A percentile compares a stretch with the other conserved stretches of the same genome.
These are phyloP conservation scores for Siphamia tubifer DNA, from an alignment of 2,113 vertebrate species.

Conservation along the genomic window DNA sequence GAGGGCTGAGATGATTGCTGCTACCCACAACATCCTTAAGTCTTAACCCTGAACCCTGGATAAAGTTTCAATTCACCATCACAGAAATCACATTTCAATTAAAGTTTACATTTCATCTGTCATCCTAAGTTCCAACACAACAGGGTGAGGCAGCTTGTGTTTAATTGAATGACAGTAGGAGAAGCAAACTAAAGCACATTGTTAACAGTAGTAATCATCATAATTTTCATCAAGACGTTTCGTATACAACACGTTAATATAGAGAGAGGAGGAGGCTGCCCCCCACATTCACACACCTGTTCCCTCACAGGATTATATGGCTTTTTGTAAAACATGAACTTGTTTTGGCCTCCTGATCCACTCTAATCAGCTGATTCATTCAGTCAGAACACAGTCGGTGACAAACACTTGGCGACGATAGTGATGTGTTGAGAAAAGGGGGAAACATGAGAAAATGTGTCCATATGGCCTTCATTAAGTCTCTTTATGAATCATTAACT, in stretches of 20 bases:
- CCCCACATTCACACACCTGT: slow-evolving; percentile 17
- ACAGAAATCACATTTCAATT: neutral
- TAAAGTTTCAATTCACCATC: neutral
- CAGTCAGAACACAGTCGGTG: neutral
- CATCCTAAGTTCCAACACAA: neutral
- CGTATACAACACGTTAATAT: neutral
- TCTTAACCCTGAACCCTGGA: neutral
- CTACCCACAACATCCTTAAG: neutral
- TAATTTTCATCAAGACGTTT: neutral
- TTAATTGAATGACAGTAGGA: neutral
- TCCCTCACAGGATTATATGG: slow-evolving; percentile 41
- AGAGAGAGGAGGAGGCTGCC: slow-evolving; percentile 7
- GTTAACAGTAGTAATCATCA: neutral
- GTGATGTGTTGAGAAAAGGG: neutral
- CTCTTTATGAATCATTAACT: neutral
- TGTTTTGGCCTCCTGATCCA: slow-evolving; percentile 2
- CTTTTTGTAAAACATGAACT: slow-evolving; percentile 47
- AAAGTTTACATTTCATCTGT: neutral
- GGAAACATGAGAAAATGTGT: neutral
- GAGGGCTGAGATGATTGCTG: slow-evolving; percentile 1
- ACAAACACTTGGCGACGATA: neutral
- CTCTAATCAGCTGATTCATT: neutral
- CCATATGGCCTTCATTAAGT: slow-evolving; percentile 9
- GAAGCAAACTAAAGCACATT: neutral
- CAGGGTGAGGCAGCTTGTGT: neutral